These are phyloP conservation scores for Pavo muticus DNA, from an alignment of 2,113 vertebrate genomes.

Conservation along the genomic window DNA sequence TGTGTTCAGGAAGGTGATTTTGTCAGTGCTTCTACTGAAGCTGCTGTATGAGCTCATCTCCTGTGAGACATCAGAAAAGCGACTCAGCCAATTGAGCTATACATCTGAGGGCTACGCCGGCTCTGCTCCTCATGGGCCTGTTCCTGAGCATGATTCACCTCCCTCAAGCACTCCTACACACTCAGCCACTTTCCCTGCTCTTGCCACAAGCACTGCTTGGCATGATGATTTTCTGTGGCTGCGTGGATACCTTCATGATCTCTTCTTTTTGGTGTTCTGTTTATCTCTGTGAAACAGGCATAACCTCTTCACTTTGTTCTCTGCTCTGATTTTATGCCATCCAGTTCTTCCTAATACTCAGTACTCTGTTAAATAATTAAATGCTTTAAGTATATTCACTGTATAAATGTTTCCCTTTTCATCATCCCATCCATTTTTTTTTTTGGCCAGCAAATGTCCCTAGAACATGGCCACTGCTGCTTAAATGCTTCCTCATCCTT, in stretches of 20 bases:
- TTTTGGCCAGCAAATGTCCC: background rate
- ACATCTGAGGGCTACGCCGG: background rate
- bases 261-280: background rate
- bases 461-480: background rate
- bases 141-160: conserved; percentile 40
- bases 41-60: conserved; percentile 21
- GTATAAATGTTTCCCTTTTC: background rate
- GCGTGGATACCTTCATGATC: background rate
- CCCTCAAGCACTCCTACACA: background rate
- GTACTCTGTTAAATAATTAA: conserved; percentile 3
- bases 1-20: background rate
- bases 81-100: background rate
- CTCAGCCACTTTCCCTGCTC: conserved; percentile 12
- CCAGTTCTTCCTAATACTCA: background rate
- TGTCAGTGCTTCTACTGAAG: conserved; percentile 21
- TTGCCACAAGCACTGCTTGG: background rate
- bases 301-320: background rate
- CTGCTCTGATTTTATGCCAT: conserved; percentile 6
- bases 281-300: conserved; percentile 14
- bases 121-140: conserved; percentile 33
- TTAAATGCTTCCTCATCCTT: background rate
- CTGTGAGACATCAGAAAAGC: background rate
- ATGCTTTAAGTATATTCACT: conserved; percentile 11
- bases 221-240: conserved; percentile 13
- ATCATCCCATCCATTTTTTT: background rate